Evolutionary conservation across 2,797 vertebrate species (phyloP).

Genomic region (Arctocebus calabarensis): DNA sequence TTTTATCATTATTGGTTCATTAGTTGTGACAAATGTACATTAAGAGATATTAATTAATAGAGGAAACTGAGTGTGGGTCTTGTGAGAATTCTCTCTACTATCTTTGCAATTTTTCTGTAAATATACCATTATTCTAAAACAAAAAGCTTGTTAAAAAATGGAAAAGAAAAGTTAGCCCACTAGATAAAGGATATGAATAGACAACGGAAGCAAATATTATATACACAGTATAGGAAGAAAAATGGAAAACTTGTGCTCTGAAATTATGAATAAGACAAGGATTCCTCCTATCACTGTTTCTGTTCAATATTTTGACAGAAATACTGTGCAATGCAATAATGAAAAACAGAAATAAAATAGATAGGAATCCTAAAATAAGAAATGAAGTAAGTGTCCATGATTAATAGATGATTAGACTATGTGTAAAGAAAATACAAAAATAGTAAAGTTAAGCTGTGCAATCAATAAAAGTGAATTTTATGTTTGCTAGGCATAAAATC

Average conservation of each 20-base stretch:
- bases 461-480: neutral
- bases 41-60: neutral
- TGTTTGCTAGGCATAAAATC: neutral
- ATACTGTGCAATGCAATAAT: neutral
- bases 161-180: neutral
- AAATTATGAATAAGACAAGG: neutral
- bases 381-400: neutral
- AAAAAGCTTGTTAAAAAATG: neutral
- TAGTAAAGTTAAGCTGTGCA: neutral
- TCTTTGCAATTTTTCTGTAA: neutral
- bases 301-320: slow-evolving; percentile 21
- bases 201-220: neutral
- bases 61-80: neutral
- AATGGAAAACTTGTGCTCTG: slow-evolving; percentile 1
- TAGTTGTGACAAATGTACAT: neutral
- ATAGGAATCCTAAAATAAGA: neutral
- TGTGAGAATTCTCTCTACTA: neutral
- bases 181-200: neutral
- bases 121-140: neutral
- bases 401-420: neutral
- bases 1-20: neutral
- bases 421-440: neutral
- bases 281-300: neutral
- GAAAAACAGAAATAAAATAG: slow-evolving; percentile 8
- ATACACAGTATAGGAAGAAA: neutral